Conservation (phyloP, 2,113 vertebrate species). For the Indicator indicator region DNA sequence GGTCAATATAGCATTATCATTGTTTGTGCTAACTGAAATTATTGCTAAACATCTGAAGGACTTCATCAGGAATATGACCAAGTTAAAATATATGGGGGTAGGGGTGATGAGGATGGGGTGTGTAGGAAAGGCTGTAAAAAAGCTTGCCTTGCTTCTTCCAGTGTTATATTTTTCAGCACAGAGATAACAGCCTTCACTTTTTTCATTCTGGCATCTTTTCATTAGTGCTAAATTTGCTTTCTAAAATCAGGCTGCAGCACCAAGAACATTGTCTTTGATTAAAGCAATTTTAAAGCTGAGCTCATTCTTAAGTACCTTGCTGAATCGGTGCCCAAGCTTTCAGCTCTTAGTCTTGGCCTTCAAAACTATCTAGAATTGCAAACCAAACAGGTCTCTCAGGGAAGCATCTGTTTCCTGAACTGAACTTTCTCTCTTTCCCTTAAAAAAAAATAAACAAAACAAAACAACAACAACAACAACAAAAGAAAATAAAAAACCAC, state of each 20-base stretch:
- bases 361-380: not conserved
- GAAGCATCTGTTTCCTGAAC: not conserved
- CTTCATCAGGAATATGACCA: not conserved
- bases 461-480: not conserved
- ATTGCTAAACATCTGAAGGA: not conserved
- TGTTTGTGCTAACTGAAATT: not conserved
- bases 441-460: not conserved
- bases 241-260: not conserved
- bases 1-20: not conserved
- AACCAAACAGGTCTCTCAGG: not conserved
- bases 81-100: not conserved
- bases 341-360: not conserved
- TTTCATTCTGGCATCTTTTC: not conserved
- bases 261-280: not conserved
- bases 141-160: not conserved
- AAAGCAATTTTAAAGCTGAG: conserved; percentile 9
- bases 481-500: not conserved
- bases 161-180: not conserved
- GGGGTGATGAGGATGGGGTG: not conserved
- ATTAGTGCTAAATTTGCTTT: conserved; percentile 26
- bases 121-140: not conserved
- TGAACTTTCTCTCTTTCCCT: not conserved
- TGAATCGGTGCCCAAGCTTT: not conserved
- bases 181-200: not conserved
- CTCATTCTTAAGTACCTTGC: not conserved